Evolutionary conservation across 2,113 vertebrate genomes (phyloP).

Genomic region (Clupea harengus): DNA sequence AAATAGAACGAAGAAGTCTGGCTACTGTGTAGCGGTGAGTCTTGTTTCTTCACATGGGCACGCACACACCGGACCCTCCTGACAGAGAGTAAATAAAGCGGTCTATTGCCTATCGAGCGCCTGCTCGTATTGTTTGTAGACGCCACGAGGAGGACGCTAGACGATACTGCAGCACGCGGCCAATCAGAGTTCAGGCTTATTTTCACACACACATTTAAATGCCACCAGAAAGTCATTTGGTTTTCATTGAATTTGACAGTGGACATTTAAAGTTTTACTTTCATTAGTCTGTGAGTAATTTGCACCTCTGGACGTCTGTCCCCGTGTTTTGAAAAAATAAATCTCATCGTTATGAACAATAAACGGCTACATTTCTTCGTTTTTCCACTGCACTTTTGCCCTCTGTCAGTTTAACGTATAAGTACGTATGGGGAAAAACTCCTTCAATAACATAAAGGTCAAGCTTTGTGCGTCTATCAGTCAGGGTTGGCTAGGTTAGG

Average conservation of each 20-base stretch:
- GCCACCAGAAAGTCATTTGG: neutral
- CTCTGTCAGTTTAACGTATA: neutral
- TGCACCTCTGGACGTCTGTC: neutral
- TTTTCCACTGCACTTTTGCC: neutral
- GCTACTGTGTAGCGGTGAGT: constrained; percentile 28
- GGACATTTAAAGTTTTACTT: neutral
- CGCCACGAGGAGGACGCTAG: constrained; percentile 8
- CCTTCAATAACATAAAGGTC: neutral
- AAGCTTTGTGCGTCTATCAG: constrained; percentile 6
- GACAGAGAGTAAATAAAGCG: constrained; percentile 38
- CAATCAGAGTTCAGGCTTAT: constrained; percentile 37
- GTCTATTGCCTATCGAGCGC: neutral
- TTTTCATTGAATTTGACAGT: neutral
- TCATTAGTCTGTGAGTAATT: neutral
- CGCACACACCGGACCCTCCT: neutral
- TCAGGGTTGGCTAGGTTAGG: neutral
- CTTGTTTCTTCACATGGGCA: constrained; percentile 18
- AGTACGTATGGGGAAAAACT: neutral
- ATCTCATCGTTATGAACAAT: neutral
- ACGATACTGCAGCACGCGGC: constrained; percentile 7
- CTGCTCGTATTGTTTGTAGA: constrained; percentile 25
- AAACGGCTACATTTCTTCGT: neutral
- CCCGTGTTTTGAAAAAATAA: neutral
- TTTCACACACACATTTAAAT: neutral
- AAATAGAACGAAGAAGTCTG: constrained; percentile 33